Base-by-base conservation (phyloP, 2,113 vertebrate species). In the Seriola dumerili region DNA sequence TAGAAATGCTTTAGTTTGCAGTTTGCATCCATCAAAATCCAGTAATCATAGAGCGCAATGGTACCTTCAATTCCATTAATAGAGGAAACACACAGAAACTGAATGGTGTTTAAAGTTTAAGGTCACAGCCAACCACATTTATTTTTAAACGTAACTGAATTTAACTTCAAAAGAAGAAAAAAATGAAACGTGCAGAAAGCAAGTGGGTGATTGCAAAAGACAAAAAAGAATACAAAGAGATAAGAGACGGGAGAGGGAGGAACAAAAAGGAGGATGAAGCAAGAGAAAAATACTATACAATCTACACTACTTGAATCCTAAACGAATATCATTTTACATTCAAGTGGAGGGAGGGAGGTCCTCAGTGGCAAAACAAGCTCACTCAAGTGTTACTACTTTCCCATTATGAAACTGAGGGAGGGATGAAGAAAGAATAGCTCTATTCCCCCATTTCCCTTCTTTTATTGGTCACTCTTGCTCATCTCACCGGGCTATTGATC, bases 341-440 rank as follows among this genome's bases (percentile, higher is more conserved):
- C 36, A 71, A 71, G 68, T 19, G 19, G 66, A 80, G 63, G 68
- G 66, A 84, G 75, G 65, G 50, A 80, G 74, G 73, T 89, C 72
- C 74, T 79, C 21, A 11, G 78, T 57, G 19, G 84, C 54, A 75
- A 86, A 81, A 82, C 85, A 88, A 75, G 77, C 58, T 58, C 86
- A 83, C 61, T 90, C 70, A 83, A 92, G 85, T 90, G 85, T 92
- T 84, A 81, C 90, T 17, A 61, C 89, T 91, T 91, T 87, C 76
- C 85, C 76, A 92, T 93, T 92, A 92, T 72, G 69, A 84, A 80
- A 85, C 50, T 23, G 46, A 36, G 44, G 62, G 65, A 36, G 46
- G 73, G 67, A 85, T 72, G 70, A 87, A 38, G 17, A 70, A 77
- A 84, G 79, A 91, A 87, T 69, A 34, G 61, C 69, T 82, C 23